These are phyloP conservation scores for Tenthredo notha DNA, from an alignment of 2,888 invertebrate species.

Conservation along the genomic window DNA sequence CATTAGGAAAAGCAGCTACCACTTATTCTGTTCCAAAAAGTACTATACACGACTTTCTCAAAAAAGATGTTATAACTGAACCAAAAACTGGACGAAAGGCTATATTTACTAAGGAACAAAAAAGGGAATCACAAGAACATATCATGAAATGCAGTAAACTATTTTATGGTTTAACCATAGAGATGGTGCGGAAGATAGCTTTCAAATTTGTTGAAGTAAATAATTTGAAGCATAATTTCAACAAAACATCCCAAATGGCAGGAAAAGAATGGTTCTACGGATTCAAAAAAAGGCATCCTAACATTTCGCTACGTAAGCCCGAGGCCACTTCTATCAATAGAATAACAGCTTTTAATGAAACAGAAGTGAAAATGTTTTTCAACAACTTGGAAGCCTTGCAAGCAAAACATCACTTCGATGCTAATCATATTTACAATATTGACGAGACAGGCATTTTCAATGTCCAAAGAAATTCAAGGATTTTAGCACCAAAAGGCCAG, in stretches of 20 bases:
- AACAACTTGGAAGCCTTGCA: slow-evolving; percentile 55
- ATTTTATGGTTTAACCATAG: slow-evolving; percentile 57
- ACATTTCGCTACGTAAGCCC: slow-evolving; percentile 58
- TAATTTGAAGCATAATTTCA: slow-evolving; percentile 61
- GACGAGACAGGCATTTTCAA: slow-evolving; percentile 66
- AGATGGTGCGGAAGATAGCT: slow-evolving; percentile 60
- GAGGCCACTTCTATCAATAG: slow-evolving; percentile 59
- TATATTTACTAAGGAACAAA: slow-evolving; percentile 5
- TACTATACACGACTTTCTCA: neutral
- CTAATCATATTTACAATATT: slow-evolving; percentile 61
- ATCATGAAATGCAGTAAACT: slow-evolving; percentile 52
- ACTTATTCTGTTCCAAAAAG: slow-evolving; percentile 20
- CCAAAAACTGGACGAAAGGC: slow-evolving; percentile 4
- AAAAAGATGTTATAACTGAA: neutral
- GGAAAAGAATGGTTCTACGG: slow-evolving; percentile 57
- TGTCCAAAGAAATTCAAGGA: slow-evolving; percentile 63
- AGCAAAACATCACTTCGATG: slow-evolving; percentile 56
- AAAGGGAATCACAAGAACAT: neutral
- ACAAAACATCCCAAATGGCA: slow-evolving; percentile 59
- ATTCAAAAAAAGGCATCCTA: slow-evolving; percentile 56
- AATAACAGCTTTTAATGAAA: slow-evolving; percentile 61
- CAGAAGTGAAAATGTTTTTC: slow-evolving; percentile 60
- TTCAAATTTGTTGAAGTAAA: slow-evolving; percentile 61
- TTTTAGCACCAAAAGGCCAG: slow-evolving; percentile 67
- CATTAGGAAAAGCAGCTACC: slow-evolving; percentile 3